Evolutionary conservation across 2,888 invertebrate genomes (phyloP).

Genomic region (Drosophila mettleri): DNA sequence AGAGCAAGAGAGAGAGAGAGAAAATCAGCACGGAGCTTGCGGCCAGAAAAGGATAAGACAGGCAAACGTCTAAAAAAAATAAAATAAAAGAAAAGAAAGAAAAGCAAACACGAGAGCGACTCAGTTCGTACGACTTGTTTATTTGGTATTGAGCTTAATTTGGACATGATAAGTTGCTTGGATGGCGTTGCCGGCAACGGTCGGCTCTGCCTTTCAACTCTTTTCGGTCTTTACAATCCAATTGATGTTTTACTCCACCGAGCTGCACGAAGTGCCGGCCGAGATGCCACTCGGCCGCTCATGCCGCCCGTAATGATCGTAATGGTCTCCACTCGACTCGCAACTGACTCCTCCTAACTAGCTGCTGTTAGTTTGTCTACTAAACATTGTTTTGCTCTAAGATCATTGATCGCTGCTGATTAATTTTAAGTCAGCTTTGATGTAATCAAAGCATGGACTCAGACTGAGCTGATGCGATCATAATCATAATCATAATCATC

Average conservation of each 20-base stretch:
- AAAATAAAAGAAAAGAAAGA: background rate
- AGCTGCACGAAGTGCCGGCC: conserved; percentile 1
- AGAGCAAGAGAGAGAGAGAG: background rate
- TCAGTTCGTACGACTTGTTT: conserved; percentile 61
- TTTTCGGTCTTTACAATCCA: conserved; percentile 26
- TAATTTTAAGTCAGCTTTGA: background rate
- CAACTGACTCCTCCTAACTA: conserved; percentile 13
- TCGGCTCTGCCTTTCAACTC: conserved; percentile 70
- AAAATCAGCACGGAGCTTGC: conserved; percentile 8
- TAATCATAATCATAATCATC: too few relatives aligned
- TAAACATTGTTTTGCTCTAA: background rate
- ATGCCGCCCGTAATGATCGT: conserved; percentile 8
- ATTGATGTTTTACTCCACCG: conserved; percentile 66
- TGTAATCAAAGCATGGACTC: background rate
- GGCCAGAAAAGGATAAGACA: conserved; percentile 25
- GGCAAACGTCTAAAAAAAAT: background rate
- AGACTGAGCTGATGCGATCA: too few relatives aligned
- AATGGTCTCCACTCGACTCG: background rate
- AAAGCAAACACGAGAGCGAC: conserved; percentile 9
- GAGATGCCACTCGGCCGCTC: conserved; percentile 5
- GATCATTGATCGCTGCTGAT: background rate
- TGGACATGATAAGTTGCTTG: conserved; percentile 81
- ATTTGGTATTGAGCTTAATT: conserved; percentile 77
- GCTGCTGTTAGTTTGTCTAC: background rate
- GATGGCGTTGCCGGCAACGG: conserved; percentile 61